phyloP scores from a whole-genome alignment of 37 sponge, comb jelly and placozoan genomes.

The Crambe crambe region DNA sequence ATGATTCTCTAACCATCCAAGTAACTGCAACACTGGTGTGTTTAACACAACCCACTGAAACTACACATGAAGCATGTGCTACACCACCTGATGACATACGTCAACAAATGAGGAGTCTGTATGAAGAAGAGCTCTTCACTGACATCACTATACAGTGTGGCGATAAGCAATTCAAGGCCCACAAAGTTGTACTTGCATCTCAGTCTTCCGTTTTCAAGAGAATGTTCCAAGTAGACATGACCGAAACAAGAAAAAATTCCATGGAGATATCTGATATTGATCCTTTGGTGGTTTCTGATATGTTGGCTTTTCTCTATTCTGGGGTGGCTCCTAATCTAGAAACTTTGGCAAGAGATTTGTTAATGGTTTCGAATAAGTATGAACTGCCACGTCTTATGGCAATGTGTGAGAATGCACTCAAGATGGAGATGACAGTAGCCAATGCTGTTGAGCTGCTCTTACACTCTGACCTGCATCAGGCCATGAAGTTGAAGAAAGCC shows the following conservation, averaged over 20 bases:
- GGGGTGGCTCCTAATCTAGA: not conserved
- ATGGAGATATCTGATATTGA: conserved; percentile 5
- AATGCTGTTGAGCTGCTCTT: conserved; percentile 1
- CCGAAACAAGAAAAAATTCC: not conserved
- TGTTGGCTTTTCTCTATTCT: not conserved
- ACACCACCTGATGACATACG: not conserved
- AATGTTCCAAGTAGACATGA: conserved; percentile 9
- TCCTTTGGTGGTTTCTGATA: not conserved
- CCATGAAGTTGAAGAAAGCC: not conserved
- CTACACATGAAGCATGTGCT: not conserved
- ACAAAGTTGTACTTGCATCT: conserved; percentile 5
- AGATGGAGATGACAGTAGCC: not conserved
- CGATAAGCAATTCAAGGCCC: not conserved
- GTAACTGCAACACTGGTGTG: not conserved
- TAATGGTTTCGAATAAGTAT: not conserved
- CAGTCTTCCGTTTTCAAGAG: not conserved
- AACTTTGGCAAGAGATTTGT: not conserved
- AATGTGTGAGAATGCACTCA: not conserved
- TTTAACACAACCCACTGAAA: not conserved
- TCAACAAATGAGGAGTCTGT: not conserved
- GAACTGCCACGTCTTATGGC: not conserved
- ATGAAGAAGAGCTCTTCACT: not conserved
- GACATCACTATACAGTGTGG: conserved; percentile 1
- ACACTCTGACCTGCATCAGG: not conserved
- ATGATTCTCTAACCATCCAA: not conserved